Percentiles rank a stretch among this genome's conserved stretches.
These are phyloP conservation scores for Stratiolaelaps scimitus DNA, from an alignment of 1,140 invertebrate species.

Conservation along the genomic window DNA sequence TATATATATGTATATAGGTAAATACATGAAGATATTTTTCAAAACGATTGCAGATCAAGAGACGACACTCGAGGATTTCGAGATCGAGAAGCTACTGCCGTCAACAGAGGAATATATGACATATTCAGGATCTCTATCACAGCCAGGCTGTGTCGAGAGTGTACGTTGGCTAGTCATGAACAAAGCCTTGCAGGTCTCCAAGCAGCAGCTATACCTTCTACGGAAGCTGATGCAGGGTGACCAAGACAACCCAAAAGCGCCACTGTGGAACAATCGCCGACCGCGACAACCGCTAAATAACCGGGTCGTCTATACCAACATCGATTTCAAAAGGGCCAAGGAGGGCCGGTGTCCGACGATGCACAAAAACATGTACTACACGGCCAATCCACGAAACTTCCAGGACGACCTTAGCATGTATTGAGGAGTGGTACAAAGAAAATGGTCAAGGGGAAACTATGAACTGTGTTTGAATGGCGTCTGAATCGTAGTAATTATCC, in stretches of 20 bases:
- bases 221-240: constrained; percentile 75
- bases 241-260: constrained; percentile 64
- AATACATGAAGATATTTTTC: no score
- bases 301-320: constrained; percentile 85
- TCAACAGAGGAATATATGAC: constrained; percentile 82
- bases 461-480: background rate
- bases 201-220: constrained; percentile 57
- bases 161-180: constrained; percentile 29
- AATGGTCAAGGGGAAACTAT: background rate
- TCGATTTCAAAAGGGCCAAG: constrained; percentile 67
- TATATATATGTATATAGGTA: no score
- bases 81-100: constrained; percentile 65
- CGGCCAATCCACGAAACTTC: constrained; percentile 17
- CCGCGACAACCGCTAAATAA: constrained; percentile 76
- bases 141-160: constrained; percentile 51
- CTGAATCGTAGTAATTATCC: background rate
- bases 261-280: constrained; percentile 81
- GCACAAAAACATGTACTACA: constrained; percentile 27
- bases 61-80: constrained; percentile 65
- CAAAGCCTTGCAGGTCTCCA: constrained; percentile 26
- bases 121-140: constrained; percentile 87
- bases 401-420: constrained; percentile 27
- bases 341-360: constrained; percentile 35
- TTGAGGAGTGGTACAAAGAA: background rate
- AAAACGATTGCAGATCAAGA: constrained; percentile 53